These are phyloP conservation scores for Drosophila ananassae DNA, from an alignment of 1,140 invertebrate genomes.

Conservation along the genomic window DNA sequence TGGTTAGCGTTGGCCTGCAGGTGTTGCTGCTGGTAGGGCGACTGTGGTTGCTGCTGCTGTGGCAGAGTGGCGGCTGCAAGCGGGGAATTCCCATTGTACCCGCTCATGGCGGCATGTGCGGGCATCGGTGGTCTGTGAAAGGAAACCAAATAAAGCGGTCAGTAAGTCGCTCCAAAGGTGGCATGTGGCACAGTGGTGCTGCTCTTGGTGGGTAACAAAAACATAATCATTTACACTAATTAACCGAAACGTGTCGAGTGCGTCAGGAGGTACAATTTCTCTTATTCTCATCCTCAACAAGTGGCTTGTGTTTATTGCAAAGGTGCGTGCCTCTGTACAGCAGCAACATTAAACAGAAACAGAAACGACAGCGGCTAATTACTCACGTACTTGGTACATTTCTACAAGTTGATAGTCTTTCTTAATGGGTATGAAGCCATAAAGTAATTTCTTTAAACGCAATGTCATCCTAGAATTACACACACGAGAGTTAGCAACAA, in stretches of 20 bases:
- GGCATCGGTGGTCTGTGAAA: conserved; percentile 58
- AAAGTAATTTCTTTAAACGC: conserved; percentile 80
- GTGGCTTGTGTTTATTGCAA: conserved; percentile 34
- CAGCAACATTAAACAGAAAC: conserved; percentile 34
- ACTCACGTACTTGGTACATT: conserved; percentile 82
- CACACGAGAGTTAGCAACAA: conserved; percentile 59
- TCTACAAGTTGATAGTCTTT: conserved; percentile 75
- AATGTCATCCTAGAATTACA: conserved; percentile 77
- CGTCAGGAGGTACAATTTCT: conserved; percentile 3
- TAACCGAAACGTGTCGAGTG: conserved; percentile 34
- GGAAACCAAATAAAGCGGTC: conserved; percentile 8
- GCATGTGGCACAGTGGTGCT: conserved; percentile 2
- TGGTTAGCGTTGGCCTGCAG: conserved; percentile 59
- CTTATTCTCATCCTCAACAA: neutral
- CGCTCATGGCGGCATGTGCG: conserved; percentile 78
- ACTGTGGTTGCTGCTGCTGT: conserved; percentile 58
- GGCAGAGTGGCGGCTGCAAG: conserved; percentile 60
- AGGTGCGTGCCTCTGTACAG: conserved; percentile 39
- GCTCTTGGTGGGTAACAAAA: conserved; percentile 2
- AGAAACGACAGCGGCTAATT: conserved; percentile 48
- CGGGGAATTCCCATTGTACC: conserved; percentile 81
- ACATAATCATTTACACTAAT: conserved; percentile 14
- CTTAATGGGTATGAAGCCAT: conserved; percentile 78
- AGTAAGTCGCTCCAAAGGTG: neutral
- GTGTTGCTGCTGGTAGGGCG: conserved; percentile 60